These are phyloP conservation scores for Platycheirus rosarum DNA, from an alignment of 2,888 invertebrate species.

Conservation along the genomic window DNA sequence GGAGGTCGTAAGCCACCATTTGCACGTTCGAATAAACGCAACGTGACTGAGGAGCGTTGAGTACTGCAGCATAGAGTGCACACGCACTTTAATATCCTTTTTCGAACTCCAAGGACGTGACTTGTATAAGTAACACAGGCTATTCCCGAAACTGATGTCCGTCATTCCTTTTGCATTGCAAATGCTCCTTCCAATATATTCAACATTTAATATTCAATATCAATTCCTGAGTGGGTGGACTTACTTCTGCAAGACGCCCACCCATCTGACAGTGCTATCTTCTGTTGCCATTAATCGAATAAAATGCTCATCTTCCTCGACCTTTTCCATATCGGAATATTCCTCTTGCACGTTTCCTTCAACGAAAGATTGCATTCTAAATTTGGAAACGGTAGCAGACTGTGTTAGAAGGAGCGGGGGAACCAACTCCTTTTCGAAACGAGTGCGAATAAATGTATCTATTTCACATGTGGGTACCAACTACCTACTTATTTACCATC, in stretches of 20 bases:
- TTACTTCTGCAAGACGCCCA: not conserved
- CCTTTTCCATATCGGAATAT: slow-evolving; percentile 19
- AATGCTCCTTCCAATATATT: slow-evolving; percentile 24
- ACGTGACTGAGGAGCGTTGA: slow-evolving; percentile 31
- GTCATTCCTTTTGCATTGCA: slow-evolving; percentile 14
- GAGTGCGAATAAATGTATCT: slow-evolving; percentile 60
- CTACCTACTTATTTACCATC: slow-evolving; percentile 45
- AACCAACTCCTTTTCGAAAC: slow-evolving; percentile 35
- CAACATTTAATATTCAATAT: slow-evolving; percentile 62
- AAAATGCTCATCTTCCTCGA: slow-evolving; percentile 55
- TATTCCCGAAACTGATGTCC: slow-evolving; percentile 3
- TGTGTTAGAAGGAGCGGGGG: not conserved
- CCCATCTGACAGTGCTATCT: slow-evolving; percentile 35
- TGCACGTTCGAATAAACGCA: slow-evolving; percentile 62
- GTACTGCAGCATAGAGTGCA: slow-evolving; percentile 60
- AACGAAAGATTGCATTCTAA: slow-evolving; percentile 39
- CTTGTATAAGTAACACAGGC: slow-evolving; percentile 51
- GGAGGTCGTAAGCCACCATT: slow-evolving; percentile 39
- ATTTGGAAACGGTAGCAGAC: slow-evolving; percentile 6
- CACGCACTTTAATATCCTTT: slow-evolving; percentile 71
- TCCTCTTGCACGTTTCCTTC: slow-evolving; percentile 9
- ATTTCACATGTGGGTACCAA: slow-evolving; percentile 39
- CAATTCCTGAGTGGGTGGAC: not conserved
- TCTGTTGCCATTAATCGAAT: slow-evolving; percentile 52
- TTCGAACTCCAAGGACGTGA: slow-evolving; percentile 54